Conservation (phyloP, 1,140 invertebrate genomes). For the Hyles euphorbiae region DNA sequence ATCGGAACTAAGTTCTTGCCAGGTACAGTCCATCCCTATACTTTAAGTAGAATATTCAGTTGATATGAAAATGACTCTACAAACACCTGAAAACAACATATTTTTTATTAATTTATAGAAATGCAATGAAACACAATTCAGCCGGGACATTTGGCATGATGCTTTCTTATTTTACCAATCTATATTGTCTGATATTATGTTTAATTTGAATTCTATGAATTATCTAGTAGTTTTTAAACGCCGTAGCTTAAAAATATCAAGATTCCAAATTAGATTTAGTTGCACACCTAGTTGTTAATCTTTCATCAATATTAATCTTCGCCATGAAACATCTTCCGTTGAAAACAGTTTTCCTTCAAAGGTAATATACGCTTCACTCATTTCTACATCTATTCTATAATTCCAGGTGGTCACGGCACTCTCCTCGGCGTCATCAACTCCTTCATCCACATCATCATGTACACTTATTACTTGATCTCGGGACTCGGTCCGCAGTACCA, state of each 20-base stretch:
- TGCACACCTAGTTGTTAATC: background rate
- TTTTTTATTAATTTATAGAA: too few relatives aligned
- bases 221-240: too few relatives aligned
- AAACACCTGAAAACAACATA: too few relatives aligned
- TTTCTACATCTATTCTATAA: constrained; percentile 5
- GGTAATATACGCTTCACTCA: background rate
- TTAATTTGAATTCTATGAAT: too few relatives aligned
- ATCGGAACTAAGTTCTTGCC: constrained; percentile 88
- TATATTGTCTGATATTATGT: too few relatives aligned
- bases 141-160: too few relatives aligned
- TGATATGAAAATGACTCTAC: too few relatives aligned
- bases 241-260: background rate
- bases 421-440: constrained; percentile 91
- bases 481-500: constrained; percentile 90
- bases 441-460: constrained; percentile 93
- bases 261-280: background rate
- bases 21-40: constrained; percentile 45
- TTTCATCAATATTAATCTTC: too few relatives aligned
- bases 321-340: too few relatives aligned
- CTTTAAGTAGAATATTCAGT: too few relatives aligned
- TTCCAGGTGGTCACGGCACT: constrained; percentile 86
- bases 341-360: background rate
- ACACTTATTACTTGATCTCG: constrained; percentile 91
- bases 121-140: too few relatives aligned
- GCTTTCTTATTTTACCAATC: too few relatives aligned